Base-by-base conservation (phyloP, 2,113 vertebrate species). In the Oriolus oriolus region DNA sequence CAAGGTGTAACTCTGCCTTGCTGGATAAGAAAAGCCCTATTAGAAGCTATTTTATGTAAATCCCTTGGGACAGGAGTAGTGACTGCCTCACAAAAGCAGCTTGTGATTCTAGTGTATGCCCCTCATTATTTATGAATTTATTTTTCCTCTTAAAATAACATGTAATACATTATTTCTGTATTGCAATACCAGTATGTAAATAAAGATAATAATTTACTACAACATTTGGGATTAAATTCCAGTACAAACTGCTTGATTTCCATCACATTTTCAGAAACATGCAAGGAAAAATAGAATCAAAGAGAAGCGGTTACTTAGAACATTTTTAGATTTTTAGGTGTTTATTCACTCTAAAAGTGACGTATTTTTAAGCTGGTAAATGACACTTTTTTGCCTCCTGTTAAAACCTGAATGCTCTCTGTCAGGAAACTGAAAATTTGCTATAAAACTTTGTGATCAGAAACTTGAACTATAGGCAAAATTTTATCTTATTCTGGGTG, bases 171-270 rank as follows among this genome's bases (percentile, higher is more conserved):
- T 47, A 50, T 94, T 87, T 56, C 70, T 42, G 14, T 69, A 60
- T 70, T 74, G 81, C 30, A 52, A 73, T 74, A 92, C 10, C 33
- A 42, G 10, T 70, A 30, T 69, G 60, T 86, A 65, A 87, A 53
- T 83, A 92, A 86, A 83, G 41, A 83, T 44, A 68, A 22, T 61
- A 89, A 78, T 47, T 47, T 56, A 69, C 39, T 77, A 41, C 61
- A 94, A 81, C 9, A 39, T 90, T 95, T 84, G 71, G 65, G 27
- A 65, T 83, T 83, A 44, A 70, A 78, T 95, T 95, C n/a, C 65
- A 56, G 17, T 63, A 74, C 50, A 95, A 96, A 73, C 42, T 78
- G 14, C 73, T 91, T 84, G 39, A 82, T 93, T 94, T 94, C 41
- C 30, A n/a, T 84, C 49, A 31, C 7, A 49, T 59, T 83, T 87